Evolutionary conservation across 2,113 vertebrate genomes (phyloP).

Genomic region (Epinephelus lanceolatus): DNA sequence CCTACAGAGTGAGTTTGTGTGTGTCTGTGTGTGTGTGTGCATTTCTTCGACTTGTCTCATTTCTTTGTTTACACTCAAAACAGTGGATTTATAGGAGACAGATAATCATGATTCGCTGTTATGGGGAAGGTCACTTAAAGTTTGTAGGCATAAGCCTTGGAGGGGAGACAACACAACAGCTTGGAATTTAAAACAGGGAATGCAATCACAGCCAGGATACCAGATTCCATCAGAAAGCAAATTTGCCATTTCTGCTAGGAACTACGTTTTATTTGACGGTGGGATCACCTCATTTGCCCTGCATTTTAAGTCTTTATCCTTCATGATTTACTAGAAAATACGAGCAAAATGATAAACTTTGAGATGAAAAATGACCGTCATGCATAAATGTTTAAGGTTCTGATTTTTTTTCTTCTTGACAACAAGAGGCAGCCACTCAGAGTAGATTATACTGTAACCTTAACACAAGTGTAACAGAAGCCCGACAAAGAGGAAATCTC

Average conservation of each 20-base stretch:
- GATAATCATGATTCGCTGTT: slow-evolving; percentile 48
- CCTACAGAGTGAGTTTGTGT: slow-evolving; percentile 17
- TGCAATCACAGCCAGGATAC: slow-evolving; percentile 37
- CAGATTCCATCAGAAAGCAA: slow-evolving; percentile 48
- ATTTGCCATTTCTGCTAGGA: slow-evolving; percentile 32
- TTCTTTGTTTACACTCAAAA: slow-evolving; percentile 69
- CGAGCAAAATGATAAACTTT: not conserved
- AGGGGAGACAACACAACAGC: slow-evolving; percentile 57
- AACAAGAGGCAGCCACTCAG: slow-evolving; percentile 10
- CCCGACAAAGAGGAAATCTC: slow-evolving; percentile 74
- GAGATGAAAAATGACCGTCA: not conserved
- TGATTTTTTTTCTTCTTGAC: slow-evolving; percentile 5
- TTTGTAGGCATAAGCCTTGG: slow-evolving; percentile 53
- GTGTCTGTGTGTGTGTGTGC: slow-evolving; percentile 11
- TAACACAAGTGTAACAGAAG: slow-evolving; percentile 76
- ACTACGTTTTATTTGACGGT: slow-evolving; percentile 27
- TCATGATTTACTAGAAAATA: not conserved
- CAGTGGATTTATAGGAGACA: slow-evolving; percentile 58
- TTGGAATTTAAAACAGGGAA: slow-evolving; percentile 57
- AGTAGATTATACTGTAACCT: slow-evolving; percentile 68
- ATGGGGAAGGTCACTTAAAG: slow-evolving; percentile 66
- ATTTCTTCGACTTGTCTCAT: slow-evolving; percentile 37
- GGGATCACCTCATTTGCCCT: slow-evolving; percentile 4
- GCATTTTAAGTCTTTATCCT: slow-evolving; percentile 11
- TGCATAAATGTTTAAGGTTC: not conserved